These are phyloP conservation scores for Nomada fucata DNA, from an alignment of 2,888 invertebrate species.

Conservation along the genomic window DNA sequence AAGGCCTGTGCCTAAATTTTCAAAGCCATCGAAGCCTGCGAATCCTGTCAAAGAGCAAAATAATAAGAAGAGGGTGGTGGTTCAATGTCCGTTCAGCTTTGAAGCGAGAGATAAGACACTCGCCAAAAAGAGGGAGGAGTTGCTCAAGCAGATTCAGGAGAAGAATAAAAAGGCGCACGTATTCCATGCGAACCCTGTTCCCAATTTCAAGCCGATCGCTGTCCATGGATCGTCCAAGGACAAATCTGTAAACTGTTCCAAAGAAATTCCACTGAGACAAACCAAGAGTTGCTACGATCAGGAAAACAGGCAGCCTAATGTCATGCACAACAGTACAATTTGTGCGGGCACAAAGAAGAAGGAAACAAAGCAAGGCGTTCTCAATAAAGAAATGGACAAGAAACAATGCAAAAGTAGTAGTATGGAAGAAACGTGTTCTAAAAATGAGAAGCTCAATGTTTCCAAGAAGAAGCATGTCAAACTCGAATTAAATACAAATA, in stretches of 20 bases:
- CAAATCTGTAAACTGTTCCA: conserved; percentile 45
- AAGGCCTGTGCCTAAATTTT: conserved; percentile 85
- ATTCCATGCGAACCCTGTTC: conserved; percentile 90
- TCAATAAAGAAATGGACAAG: neutral
- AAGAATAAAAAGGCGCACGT: conserved; percentile 87
- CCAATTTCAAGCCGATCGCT: conserved; percentile 85
- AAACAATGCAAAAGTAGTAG: conserved; percentile 1
- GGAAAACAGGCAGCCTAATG: conserved; percentile 59
- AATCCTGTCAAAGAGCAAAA: conserved; percentile 43
- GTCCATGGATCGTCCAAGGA: conserved; percentile 77
- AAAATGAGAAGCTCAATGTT: neutral
- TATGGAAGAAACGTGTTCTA: neutral
- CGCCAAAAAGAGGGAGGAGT: conserved; percentile 86
- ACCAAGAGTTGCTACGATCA: conserved; percentile 31
- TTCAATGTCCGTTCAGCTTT: conserved; percentile 85
- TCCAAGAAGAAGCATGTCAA: neutral
- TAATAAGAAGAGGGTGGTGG: conserved; percentile 14
- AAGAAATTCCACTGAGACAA: conserved; percentile 17
- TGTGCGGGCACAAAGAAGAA: neutral
- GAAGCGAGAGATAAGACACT: conserved; percentile 87
- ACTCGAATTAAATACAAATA: conserved; percentile 86
- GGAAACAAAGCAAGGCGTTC: neutral
- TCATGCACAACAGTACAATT: neutral
- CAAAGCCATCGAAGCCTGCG: conserved; percentile 34
- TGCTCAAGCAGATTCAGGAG: conserved; percentile 86